Conservation (phyloP, 2,113 vertebrate species). For the Pontoporia blainvillei region DNA sequence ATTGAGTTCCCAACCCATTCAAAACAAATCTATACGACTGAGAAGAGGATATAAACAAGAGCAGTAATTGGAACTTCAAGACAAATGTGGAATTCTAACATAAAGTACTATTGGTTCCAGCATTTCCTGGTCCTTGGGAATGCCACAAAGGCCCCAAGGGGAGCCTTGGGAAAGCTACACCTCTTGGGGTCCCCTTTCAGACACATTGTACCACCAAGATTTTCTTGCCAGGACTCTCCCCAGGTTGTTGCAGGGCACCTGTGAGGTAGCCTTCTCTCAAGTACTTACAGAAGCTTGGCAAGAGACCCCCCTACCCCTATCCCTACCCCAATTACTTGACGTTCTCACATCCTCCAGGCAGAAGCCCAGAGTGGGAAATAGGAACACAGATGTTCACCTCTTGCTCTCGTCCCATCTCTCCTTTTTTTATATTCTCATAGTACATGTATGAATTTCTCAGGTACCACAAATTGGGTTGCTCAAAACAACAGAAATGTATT, state of each 20-base stretch:
- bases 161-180: fast-evolving
- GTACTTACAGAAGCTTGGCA: background rate
- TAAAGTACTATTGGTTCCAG: background rate
- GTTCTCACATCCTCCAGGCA: background rate
- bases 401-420: background rate
- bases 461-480: background rate
- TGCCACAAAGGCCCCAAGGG: background rate
- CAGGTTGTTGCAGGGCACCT: background rate
- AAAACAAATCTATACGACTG: background rate
- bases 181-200: no score
- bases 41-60: background rate
- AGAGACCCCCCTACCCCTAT: background rate
- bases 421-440: background rate
- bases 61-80: background rate
- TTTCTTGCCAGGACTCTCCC: background rate
- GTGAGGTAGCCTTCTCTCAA: background rate
- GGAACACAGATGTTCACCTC: background rate
- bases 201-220: fast-evolving
- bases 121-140: background rate
- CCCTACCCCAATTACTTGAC: fast-evolving
- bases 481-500: background rate
- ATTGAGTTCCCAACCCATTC: background rate
- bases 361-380: background rate
- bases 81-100: background rate
- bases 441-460: background rate